Evolutionary conservation across 2,888 invertebrate genomes (phyloP).

Genomic region (Folsomia candida): DNA sequence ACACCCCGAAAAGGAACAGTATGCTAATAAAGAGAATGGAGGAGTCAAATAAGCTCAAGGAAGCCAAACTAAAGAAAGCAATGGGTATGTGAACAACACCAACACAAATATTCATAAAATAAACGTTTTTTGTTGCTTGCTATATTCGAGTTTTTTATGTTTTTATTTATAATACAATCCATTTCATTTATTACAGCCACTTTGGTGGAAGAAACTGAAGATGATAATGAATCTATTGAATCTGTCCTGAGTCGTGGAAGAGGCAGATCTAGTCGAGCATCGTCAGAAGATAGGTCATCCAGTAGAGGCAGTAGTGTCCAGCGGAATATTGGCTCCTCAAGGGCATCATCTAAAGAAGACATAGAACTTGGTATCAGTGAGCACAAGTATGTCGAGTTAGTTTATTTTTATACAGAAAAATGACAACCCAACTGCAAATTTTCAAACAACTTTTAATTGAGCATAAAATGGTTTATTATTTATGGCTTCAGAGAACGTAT

Average conservation of each 20-base stretch:
- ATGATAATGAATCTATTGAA: conserved; percentile 44
- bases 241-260: conserved; percentile 39
- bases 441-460: too few relatives aligned
- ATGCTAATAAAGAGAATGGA: conserved; percentile 46
- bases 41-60: conserved; percentile 36
- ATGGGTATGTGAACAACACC: conserved; percentile 33
- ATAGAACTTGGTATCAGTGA: conserved; percentile 26
- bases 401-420: not conserved
- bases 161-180: not conserved
- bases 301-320: conserved; percentile 49
- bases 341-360: conserved; percentile 34
- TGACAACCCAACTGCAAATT: too few relatives aligned
- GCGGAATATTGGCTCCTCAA: conserved; percentile 29
- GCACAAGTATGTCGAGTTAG: conserved; percentile 25
- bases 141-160: not conserved
- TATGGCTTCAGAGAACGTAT: too few relatives aligned
- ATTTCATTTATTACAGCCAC: conserved; percentile 29
- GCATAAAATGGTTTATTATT: too few relatives aligned
- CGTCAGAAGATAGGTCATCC: conserved; percentile 50
- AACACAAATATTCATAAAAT: not conserved
- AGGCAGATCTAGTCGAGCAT: conserved; percentile 46
- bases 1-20: conserved; percentile 51
- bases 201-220: conserved; percentile 46
- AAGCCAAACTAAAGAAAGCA: conserved; percentile 38
- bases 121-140: not conserved